Percentiles rank a stretch among this genome's conserved stretches.
These are phyloP conservation scores for Corella eumyota DNA, from an alignment of 23 tunicate species.

Conservation along the genomic window DNA sequence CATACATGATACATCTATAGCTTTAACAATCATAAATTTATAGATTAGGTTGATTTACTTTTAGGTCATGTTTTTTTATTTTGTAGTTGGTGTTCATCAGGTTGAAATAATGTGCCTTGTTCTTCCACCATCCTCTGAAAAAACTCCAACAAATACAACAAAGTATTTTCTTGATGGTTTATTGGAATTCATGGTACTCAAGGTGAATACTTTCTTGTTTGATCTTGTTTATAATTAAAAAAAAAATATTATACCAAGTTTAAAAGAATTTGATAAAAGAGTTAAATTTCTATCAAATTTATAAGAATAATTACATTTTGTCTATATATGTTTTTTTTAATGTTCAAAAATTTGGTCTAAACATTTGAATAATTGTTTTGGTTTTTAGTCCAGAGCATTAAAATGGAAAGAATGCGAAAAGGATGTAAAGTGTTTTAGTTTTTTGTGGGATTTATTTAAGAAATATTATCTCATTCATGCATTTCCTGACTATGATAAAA, in stretches of 20 bases:
- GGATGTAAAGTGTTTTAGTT: constrained; percentile 38
- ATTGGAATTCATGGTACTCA: constrained; percentile 70
- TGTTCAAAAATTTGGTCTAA: neutral
- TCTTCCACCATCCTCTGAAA: constrained; percentile 72
- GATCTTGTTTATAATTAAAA: too few relatives aligned
- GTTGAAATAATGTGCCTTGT: constrained; percentile 61
- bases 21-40: too few relatives aligned
- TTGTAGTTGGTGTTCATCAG: constrained; percentile 57
- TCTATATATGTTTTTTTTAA: neutral
- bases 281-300: too few relatives aligned
- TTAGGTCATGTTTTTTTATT: too few relatives aligned
- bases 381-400: constrained; percentile 16
- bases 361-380: constrained; percentile 6
- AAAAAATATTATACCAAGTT: too few relatives aligned
- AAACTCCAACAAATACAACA: constrained; percentile 43
- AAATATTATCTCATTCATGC: constrained; percentile 61
- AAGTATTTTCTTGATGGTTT: constrained; percentile 64
- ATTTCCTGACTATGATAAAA: constrained; percentile 49
- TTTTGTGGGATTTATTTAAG: constrained; percentile 90
- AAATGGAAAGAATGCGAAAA: constrained; percentile 50
- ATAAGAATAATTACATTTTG: neutral
- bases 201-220: constrained; percentile 20
- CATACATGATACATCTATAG: too few relatives aligned
- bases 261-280: too few relatives aligned
- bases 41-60: too few relatives aligned